These are phyloP conservation scores for Eristalis pertinax DNA, from an alignment of 2,888 invertebrate genomes.

Conservation along the genomic window DNA sequence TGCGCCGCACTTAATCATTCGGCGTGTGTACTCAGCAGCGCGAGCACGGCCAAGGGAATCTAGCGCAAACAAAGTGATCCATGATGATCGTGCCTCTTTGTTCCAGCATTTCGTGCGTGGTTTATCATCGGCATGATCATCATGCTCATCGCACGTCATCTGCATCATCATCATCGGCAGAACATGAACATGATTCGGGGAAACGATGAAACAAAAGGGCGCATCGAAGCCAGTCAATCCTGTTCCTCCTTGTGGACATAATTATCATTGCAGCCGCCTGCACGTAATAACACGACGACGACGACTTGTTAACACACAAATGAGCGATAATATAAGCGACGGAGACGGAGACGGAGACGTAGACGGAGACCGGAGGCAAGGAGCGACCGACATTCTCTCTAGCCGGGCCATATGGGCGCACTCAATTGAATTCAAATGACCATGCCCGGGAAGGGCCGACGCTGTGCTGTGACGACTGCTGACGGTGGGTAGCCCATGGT, in stretches of 20 bases:
- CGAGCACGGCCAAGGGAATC: conserved; percentile 23
- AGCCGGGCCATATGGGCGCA: conserved; percentile 60
- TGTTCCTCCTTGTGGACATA: conserved; percentile 54
- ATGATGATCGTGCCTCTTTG: conserved; percentile 68
- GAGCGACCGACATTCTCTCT: not conserved
- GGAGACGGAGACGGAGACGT: too few species aligned
- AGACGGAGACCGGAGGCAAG: conserved; percentile 9
- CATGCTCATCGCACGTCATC: conserved; percentile 65
- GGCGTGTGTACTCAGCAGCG: conserved; percentile 40
- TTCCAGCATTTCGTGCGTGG: conserved; percentile 66
- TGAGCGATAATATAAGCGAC: conserved; percentile 53
- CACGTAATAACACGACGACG: conserved; percentile 44
- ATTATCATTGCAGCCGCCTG: conserved; percentile 43
- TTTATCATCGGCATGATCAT: conserved; percentile 66
- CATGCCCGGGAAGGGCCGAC: conserved; percentile 25
- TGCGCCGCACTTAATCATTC: conserved; percentile 47
- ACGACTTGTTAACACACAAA: conserved; percentile 63
- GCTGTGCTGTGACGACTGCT: not conserved
- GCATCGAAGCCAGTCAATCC: conserved; percentile 23
- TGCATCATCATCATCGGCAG: conserved; percentile 41
- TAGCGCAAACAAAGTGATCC: conserved; percentile 70
- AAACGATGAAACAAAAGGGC: conserved; percentile 18
- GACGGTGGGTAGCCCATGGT: not conserved
- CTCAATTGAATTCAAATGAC: conserved; percentile 69
- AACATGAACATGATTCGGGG: not conserved